Conservation (phyloP, 2,888 invertebrate species). For the Graphium colonna region DNA sequence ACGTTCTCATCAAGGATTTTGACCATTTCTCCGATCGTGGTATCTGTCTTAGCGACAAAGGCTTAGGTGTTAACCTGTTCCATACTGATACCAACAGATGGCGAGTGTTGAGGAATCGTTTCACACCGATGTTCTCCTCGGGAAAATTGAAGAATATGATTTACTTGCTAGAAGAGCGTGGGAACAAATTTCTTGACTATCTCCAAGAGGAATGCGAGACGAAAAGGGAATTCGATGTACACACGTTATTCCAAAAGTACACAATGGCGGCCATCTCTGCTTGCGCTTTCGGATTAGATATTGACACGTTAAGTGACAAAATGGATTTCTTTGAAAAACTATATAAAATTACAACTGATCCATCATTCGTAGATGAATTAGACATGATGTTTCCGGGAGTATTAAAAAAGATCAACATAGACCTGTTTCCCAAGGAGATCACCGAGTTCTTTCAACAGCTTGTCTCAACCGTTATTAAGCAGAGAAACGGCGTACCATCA, state of each 20-base stretch:
- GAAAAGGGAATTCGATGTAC: slow-evolving; percentile 35
- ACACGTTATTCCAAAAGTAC: slow-evolving; percentile 38
- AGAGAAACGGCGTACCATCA: too few species aligned
- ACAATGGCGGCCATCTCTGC: slow-evolving; percentile 42
- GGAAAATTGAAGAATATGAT: slow-evolving; percentile 7
- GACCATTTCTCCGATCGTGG: slow-evolving; percentile 54
- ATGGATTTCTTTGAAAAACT: not conserved
- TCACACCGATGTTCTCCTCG: too few species aligned
- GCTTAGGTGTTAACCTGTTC: slow-evolving; percentile 48
- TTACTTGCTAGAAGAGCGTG: not conserved
- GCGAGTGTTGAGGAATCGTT: too few species aligned
- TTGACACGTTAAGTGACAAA: slow-evolving; percentile 28
- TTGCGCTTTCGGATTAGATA: slow-evolving; percentile 39
- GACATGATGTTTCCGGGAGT: too few species aligned
- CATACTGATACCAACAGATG: slow-evolving; percentile 47
- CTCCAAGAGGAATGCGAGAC: slow-evolving; percentile 18
- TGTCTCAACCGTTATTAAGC: slow-evolving; percentile 33
- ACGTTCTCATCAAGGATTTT: too few species aligned
- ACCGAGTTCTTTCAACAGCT: slow-evolving; percentile 38
- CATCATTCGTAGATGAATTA: not conserved
- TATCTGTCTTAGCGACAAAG: slow-evolving; percentile 42
- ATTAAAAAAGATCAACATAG: slow-evolving; percentile 36
- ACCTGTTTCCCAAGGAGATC: slow-evolving; percentile 33
- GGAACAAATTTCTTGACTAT: not conserved
- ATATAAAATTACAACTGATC: not conserved